Evolutionary conservation across 1,140 invertebrate genomes (phyloP), one percentile per base, ranked within the genome.

Genomic region (Trypoxylus dichotomus): DNA sequence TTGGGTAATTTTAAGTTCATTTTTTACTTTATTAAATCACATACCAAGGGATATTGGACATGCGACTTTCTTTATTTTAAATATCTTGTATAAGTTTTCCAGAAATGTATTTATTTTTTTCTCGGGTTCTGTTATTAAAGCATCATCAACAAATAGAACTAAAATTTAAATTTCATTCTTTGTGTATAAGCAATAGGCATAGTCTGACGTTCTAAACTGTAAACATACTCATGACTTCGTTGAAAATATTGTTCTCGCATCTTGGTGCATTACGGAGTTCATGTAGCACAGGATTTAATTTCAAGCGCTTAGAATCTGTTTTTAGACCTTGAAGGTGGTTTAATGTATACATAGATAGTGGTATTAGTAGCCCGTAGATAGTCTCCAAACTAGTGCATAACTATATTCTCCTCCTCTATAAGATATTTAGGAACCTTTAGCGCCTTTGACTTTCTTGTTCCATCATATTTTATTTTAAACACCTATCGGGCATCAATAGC

Each of bases 381-480:
- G 10, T 43, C 42, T 43, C 10, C 42, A 43, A 43, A 43, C 42
- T 15, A 15, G 42, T 43, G 42, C 42, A 43, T 43, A 43, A 43
- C 42, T 3, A 43, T 43, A 43, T 43, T 43, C 42, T 10, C 15
- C 42, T 43, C 15, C 42, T 11, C 15, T 43, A 1, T 43, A 1
- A 10, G 8, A 15, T 43, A 43, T 43, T 43, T 77, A 42, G 27
- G 32, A 25, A 54, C 80, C 79, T 80, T 77, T 82, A 76, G 78
- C 81, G 21, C 83, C 81, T 27, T 71, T 25, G 80, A 81, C 75
- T 84, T 82, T 37, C 79, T 83, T 24, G 71, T 76, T 32, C 77
- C 82, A 78, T 82, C 77, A 24, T 77, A 42, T 79, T 83, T 81
- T 25, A 58, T 82, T 76, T 47, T 79, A 54, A 82, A 83, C 11